A percentile compares a stretch with the other conserved stretches of the same genome.
Evolutionary conservation across 2,113 vertebrate genomes (phyloP).

Genomic region (Brachypteracias leptosomus): DNA sequence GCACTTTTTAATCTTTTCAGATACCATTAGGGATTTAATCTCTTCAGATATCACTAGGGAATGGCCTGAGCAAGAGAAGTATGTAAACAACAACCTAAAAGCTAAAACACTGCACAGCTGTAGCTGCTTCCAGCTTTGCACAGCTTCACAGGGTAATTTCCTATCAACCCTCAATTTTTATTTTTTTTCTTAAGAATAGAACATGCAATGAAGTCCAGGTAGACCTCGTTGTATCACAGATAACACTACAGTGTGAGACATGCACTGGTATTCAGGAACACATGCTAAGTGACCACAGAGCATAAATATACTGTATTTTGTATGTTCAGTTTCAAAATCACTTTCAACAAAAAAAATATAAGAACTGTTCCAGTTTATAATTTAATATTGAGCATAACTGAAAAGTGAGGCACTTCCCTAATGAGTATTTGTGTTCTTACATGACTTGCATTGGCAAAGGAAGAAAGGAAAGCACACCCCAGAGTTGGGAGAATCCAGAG

Average conservation of each 20-base stretch:
- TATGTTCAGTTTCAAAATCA: not conserved
- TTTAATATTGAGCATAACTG: constrained; percentile 1
- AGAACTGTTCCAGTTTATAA: not conserved
- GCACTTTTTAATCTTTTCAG: not conserved
- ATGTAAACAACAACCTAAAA: constrained; percentile 67
- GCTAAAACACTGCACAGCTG: not conserved
- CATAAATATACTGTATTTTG: not conserved
- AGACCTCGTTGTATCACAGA: constrained; percentile 26
- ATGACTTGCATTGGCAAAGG: constrained; percentile 10
- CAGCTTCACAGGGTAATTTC: constrained; percentile 37
- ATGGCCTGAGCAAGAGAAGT: constrained; percentile 4
- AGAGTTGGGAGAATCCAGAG: not conserved
- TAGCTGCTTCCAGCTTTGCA: constrained; percentile 45
- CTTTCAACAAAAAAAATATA: constrained; percentile 49
- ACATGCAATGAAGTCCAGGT: not conserved
- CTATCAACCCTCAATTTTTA: not conserved
- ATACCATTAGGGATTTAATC: not conserved
- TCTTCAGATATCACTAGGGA: not conserved
- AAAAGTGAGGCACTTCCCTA: constrained; percentile 8
- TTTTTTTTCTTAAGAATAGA: constrained; percentile 27
- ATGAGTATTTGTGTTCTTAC: not conserved
- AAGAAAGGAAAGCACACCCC: constrained; percentile 6
- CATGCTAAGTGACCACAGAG: constrained; percentile 41
- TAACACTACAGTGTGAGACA: constrained; percentile 7
- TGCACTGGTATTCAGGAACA: constrained; percentile 29